Conservation (phyloP, 2,113 vertebrate species). For the Lepisosteus oculatus region DNA sequence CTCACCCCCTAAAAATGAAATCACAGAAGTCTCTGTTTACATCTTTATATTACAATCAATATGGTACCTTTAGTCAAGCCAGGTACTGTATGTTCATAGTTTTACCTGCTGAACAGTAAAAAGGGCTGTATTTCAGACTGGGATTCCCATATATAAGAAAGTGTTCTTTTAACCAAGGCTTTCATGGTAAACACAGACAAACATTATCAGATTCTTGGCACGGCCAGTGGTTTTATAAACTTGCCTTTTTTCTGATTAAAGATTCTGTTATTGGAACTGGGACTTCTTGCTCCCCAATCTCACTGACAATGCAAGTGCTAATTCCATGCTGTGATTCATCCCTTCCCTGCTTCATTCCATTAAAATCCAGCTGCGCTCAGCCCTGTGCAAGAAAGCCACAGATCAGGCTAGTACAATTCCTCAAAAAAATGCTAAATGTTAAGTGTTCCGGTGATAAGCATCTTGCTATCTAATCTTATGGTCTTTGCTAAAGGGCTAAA, state of each 20-base stretch:
- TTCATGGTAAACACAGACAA: too few relatives aligned
- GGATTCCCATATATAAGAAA: too few relatives aligned
- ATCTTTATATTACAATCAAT: too few relatives aligned
- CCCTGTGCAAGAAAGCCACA: neutral
- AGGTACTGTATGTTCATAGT: too few relatives aligned
- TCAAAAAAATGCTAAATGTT: neutral
- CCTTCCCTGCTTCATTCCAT: neutral
- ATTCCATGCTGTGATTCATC: slow-evolving; percentile 14
- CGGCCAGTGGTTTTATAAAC: neutral
- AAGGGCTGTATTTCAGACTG: too few relatives aligned
- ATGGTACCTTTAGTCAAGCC: too few relatives aligned
- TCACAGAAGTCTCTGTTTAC: too few relatives aligned
- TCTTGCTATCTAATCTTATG: neutral
- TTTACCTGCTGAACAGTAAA: too few relatives aligned
- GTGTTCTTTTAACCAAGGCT: too few relatives aligned
- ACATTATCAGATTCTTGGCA: too few relatives aligned
- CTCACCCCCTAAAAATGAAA: too few relatives aligned
- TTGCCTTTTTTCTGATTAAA: slow-evolving; percentile 13
- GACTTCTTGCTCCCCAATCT: neutral
- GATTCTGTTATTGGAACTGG: slow-evolving; percentile 10
- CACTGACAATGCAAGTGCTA: slow-evolving; percentile 21
- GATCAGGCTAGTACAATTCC: neutral
- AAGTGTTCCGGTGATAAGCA: neutral
- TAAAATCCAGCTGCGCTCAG: neutral
- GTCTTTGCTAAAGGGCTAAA: neutral